A percentile compares a stretch with the other conserved stretches of the same genome.
phyloP scores from a whole-genome alignment of 2,113 vertebrate genomes.

The human region DNA sequence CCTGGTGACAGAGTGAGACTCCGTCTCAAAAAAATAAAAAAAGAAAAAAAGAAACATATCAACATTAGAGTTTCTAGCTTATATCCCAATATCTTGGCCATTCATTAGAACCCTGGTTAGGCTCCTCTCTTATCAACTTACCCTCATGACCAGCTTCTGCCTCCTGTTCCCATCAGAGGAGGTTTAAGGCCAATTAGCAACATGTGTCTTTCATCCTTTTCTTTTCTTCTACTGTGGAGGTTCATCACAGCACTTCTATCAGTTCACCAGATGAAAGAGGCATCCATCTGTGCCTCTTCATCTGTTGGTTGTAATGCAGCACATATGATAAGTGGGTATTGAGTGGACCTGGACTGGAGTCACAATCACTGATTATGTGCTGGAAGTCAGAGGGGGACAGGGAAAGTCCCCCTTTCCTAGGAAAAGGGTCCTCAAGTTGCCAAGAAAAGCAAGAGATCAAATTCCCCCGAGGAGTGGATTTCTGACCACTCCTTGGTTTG shows the following conservation, averaged over 20 bases:
- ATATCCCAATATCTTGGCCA: not conserved
- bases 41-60: not conserved
- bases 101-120: not conserved
- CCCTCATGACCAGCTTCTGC: not conserved
- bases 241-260: no score
- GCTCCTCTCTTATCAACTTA: not conserved
- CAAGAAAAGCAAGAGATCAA: not conserved
- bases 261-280: no score
- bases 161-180: not conserved
- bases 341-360: not conserved
- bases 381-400: not conserved
- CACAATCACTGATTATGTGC: not conserved
- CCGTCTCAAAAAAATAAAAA: no score
- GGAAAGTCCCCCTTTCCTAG: not conserved
- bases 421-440: not conserved
- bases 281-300: not conserved
- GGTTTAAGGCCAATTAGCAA: not conserved
- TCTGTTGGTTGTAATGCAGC: no score
- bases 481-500: not conserved
- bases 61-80: not conserved
- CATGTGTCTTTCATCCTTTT: not conserved
- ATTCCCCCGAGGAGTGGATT: not conserved
- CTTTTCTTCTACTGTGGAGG: not conserved
- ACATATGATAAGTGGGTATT: no score
- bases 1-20: no score